Percentiles rank a stretch among this genome's conserved stretches.
These are phyloP conservation scores for Acrocyrtus sp. DNA, from an alignment of 2,888 invertebrate species.

Conservation along the genomic window DNA sequence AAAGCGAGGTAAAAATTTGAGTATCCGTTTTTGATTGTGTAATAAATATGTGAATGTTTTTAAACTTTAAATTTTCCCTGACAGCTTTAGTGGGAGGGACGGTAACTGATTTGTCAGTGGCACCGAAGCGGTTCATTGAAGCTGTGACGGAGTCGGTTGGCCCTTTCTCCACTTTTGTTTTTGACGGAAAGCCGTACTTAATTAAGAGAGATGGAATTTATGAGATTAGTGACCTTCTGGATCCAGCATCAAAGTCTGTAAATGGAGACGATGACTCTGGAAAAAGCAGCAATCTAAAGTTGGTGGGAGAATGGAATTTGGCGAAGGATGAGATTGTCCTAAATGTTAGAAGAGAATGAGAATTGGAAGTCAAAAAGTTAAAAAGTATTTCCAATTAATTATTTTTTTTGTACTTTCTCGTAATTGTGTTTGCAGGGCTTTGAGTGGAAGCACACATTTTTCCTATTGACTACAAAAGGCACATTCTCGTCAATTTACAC, in stretches of 20 bases:
- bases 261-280: neutral
- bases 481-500: slow-evolving; percentile 54
- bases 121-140: slow-evolving; percentile 7
- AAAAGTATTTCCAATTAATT: neutral
- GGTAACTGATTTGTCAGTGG: too few relatives aligned
- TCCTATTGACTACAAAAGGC: slow-evolving; percentile 46
- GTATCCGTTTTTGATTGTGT: too few relatives aligned
- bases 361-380: neutral
- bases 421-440: slow-evolving; percentile 31
- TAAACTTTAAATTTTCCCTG: neutral
- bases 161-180: slow-evolving; percentile 33
- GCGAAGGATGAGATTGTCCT: slow-evolving; percentile 41
- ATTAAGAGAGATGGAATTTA: slow-evolving; percentile 47
- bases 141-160: slow-evolving; percentile 2
- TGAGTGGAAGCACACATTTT: slow-evolving; percentile 51
- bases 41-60: neutral
- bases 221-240: slow-evolving; percentile 14
- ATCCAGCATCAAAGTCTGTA: neutral
- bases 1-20: slow-evolving; percentile 54
- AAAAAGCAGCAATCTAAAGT: slow-evolving; percentile 17
- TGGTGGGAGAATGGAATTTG: slow-evolving; percentile 33
- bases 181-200: slow-evolving; percentile 17
- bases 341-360: slow-evolving; percentile 34
- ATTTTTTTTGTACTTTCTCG: too few relatives aligned
- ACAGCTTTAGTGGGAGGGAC: slow-evolving; percentile 4